Conservation (phyloP, 2,888 invertebrate species). For the Andrena camellia region DNA sequence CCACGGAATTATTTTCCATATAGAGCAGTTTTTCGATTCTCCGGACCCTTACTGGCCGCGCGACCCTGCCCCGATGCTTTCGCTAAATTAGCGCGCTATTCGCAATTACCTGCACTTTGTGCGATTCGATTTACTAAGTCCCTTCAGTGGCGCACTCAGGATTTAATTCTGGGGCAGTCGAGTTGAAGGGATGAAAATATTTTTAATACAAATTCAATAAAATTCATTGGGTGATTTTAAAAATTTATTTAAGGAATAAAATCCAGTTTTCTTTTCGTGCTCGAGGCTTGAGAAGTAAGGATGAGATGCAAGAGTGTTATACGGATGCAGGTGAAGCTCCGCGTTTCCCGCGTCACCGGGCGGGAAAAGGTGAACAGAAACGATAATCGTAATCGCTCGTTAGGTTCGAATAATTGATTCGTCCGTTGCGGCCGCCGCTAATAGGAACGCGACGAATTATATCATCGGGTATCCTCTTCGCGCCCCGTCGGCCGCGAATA, state of each 20-base stretch:
- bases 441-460: slow-evolving; percentile 44
- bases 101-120: too few relatives aligned
- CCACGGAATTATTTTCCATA: slow-evolving; percentile 40
- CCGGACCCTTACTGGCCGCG: neutral
- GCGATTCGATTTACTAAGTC: too few relatives aligned
- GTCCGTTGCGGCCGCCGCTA: slow-evolving; percentile 5
- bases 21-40: slow-evolving; percentile 20
- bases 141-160: too few relatives aligned
- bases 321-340: neutral
- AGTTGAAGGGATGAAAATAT: too few relatives aligned
- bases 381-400: slow-evolving; percentile 39
- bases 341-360: neutral
- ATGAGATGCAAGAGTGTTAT: too few relatives aligned
- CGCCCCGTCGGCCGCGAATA: slow-evolving; percentile 32
- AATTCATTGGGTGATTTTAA: too few relatives aligned
- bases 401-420: slow-evolving; percentile 42
- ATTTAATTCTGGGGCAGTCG: too few relatives aligned
- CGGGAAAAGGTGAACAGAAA: slow-evolving; percentile 34
- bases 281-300: too few relatives aligned
- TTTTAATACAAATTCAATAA: too few relatives aligned
- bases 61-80: neutral
- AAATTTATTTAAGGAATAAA: too few relatives aligned
- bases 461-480: slow-evolving; percentile 30
- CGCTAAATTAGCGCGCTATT: too few relatives aligned
- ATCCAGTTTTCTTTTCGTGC: too few relatives aligned